Conservation (phyloP, 2,888 invertebrate species). For the Choreutis nemorana region DNA sequence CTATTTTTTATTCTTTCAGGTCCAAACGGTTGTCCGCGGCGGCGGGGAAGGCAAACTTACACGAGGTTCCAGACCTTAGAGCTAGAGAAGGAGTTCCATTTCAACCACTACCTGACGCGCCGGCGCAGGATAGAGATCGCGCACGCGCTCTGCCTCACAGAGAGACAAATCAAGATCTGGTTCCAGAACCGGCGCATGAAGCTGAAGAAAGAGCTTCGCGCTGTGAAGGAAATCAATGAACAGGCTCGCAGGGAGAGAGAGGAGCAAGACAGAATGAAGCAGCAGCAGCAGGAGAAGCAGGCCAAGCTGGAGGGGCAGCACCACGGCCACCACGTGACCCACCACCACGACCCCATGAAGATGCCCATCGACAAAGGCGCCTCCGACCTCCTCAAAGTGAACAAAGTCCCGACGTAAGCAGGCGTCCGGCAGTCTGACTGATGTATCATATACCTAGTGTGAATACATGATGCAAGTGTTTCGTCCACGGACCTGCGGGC, state of each 20-base stretch:
- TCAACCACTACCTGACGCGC: constrained; percentile 96
- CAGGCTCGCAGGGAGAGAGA: constrained; percentile 90
- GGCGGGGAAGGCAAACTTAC: constrained; percentile 96
- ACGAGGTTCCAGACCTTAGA: constrained; percentile 98
- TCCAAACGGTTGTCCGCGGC: constrained; percentile 93
- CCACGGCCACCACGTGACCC: constrained; percentile 74
- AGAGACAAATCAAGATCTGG: constrained; percentile 97
- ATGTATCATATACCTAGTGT: constrained; percentile 66
- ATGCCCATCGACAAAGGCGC: constrained; percentile 78
- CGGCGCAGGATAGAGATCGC: constrained; percentile 97
- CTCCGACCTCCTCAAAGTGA: constrained; percentile 79
- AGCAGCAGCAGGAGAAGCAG: constrained; percentile 88
- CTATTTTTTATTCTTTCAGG: constrained; percentile 71
- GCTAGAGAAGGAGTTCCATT: constrained; percentile 98
- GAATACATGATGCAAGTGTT: constrained; percentile 55
- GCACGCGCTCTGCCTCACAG: constrained; percentile 93
- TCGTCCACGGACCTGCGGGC: constrained; percentile 52
- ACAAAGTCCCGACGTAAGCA: constrained; percentile 81
- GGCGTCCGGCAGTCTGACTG: constrained; percentile 56
- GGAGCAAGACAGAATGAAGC: constrained; percentile 91
- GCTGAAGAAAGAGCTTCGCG: constrained; percentile 93
- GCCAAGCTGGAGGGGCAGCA: constrained; percentile 79
- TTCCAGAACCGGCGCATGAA: constrained; percentile 98
- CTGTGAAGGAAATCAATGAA: constrained; percentile 94
- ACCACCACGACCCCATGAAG: constrained; percentile 77